These are phyloP conservation scores for Stenolophus ochropezus DNA, from an alignment of 2,888 invertebrate species.

Conservation along the genomic window DNA sequence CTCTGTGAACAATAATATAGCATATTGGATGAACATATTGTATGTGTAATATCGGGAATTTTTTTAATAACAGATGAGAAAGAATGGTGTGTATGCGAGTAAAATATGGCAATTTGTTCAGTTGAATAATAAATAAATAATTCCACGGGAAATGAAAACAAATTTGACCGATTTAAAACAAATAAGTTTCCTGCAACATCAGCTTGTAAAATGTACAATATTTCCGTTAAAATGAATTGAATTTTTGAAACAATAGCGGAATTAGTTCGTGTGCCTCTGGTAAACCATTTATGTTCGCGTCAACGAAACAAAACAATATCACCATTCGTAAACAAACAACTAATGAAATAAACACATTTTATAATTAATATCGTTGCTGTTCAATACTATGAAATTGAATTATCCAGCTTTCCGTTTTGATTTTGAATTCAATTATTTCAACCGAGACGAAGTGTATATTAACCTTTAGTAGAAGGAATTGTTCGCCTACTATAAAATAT, in stretches of 20 bases:
- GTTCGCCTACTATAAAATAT: background rate
- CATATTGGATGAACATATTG: background rate
- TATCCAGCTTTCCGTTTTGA: constrained; percentile 17
- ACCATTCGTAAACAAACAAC: constrained; percentile 42
- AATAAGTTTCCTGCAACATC: constrained; percentile 36
- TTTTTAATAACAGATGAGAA: background rate
- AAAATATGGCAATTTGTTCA: constrained; percentile 19
- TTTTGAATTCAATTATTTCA: background rate
- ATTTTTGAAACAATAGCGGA: constrained; percentile 44
- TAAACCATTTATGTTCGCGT: constrained; percentile 44
- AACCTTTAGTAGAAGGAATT: background rate
- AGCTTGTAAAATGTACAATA: constrained; percentile 44
- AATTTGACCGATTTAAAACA: constrained; percentile 40
- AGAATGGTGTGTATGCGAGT: background rate
- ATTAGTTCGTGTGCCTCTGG: constrained; percentile 40
- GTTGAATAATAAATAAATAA: constrained; percentile 6
- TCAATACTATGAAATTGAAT: constrained; percentile 41
- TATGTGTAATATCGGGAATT: background rate
- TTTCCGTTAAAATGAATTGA: constrained; percentile 43
- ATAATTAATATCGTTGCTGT: constrained; percentile 38
- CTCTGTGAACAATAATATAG: background rate
- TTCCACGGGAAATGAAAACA: constrained; percentile 23
- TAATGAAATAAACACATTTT: constrained; percentile 44
- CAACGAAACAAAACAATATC: constrained; percentile 44
- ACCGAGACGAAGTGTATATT: background rate